These are phyloP conservation scores for Periophthalmus modestus DNA, from an alignment of 2,113 vertebrate species.

Conservation along the genomic window DNA sequence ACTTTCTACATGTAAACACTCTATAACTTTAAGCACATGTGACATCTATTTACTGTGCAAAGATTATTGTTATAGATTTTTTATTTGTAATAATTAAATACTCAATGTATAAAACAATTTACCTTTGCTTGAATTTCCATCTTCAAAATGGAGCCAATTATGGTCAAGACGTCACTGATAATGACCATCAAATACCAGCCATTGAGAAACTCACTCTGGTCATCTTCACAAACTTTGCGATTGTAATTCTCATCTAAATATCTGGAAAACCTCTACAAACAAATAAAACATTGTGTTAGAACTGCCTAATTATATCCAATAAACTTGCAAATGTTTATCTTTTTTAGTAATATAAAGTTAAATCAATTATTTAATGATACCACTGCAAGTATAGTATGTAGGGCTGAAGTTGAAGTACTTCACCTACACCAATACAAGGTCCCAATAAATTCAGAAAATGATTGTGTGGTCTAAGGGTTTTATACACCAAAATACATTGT, in stretches of 20 bases:
- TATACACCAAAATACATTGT: too few species aligned
- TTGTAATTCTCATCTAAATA: conserved; percentile 85
- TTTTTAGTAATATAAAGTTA: too few species aligned
- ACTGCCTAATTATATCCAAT: neutral
- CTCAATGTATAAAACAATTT: neutral
- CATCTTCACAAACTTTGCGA: conserved; percentile 78
- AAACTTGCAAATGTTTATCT: too few species aligned
- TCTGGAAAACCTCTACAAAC: conserved; percentile 84
- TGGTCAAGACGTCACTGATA: conserved; percentile 89
- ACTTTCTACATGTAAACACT: neutral
- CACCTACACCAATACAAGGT: too few species aligned
- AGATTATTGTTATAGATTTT: neutral
- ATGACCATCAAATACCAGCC: conserved; percentile 95
- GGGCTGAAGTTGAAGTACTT: neutral
- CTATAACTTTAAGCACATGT: neutral
- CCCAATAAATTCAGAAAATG: too few species aligned
- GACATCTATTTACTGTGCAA: too few species aligned
- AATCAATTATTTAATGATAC: too few species aligned
- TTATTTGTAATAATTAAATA: neutral
- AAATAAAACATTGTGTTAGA: neutral
- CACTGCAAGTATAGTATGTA: too few species aligned
- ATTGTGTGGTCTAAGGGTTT: too few species aligned
- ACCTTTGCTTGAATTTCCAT: conserved; percentile 99
- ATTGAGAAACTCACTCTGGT: conserved; percentile 88
- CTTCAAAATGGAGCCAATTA: conserved; percentile 91